Evolutionary conservation across 2,797 vertebrate species (phyloP).

Genomic region (Melanotaenia maccullochi): DNA sequence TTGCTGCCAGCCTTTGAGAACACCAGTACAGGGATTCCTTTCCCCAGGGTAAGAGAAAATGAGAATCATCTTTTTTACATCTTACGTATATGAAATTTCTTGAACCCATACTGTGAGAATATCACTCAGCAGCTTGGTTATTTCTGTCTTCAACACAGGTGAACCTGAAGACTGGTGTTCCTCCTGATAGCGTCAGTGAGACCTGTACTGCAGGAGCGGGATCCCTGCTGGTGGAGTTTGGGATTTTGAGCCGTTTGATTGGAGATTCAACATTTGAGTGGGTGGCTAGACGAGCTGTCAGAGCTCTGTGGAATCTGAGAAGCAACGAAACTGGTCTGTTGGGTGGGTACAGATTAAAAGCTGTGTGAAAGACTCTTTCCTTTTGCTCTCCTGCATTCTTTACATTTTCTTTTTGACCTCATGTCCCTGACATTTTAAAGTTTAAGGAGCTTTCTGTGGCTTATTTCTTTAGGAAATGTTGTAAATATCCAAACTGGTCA

Average conservation of each 20-base stretch:
- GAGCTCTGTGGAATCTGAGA: conserved; percentile 93
- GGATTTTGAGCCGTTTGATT: conserved; percentile 93
- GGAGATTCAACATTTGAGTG: conserved; percentile 97
- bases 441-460: conserved; percentile 14
- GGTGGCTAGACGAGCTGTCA: conserved; percentile 95
- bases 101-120: background rate
- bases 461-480: conserved; percentile 88
- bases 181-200: conserved; percentile 92
- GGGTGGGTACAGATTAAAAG: conserved; percentile 75
- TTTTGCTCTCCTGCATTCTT: background rate
- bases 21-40: conserved; percentile 96
- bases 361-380: background rate
- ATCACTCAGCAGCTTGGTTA: background rate
- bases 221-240: conserved; percentile 96
- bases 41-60: conserved; percentile 87
- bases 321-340: conserved; percentile 94
- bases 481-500: conserved; percentile 98
- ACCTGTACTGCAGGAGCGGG: conserved; percentile 96
- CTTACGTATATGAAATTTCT: background rate
- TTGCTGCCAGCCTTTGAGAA: conserved; percentile 98
- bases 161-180: conserved; percentile 94
- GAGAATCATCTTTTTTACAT: background rate
- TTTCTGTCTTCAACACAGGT: conserved; percentile 81
- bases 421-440: too few relatives aligned
- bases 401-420: background rate